Evolutionary conservation across 2,888 invertebrate genomes (phyloP).

Genomic region (Drosophila cognata): DNA sequence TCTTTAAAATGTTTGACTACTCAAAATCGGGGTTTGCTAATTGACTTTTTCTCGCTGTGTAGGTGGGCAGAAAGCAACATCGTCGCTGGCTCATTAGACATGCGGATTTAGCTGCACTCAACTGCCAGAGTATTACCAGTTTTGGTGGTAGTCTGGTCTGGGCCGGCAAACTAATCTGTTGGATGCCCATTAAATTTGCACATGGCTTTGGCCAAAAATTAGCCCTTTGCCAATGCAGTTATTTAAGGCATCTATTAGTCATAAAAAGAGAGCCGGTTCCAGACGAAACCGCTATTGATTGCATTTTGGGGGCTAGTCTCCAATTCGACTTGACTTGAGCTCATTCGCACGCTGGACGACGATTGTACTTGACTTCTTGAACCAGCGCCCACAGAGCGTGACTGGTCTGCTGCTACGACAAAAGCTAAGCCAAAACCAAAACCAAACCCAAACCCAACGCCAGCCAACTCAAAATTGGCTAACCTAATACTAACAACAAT

Average conservation of each 20-base stretch:
- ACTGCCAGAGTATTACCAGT: neutral
- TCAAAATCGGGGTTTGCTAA: neutral
- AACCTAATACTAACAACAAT: constrained; percentile 67
- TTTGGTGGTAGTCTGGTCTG: constrained; percentile 4
- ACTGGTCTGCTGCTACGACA: constrained; percentile 57
- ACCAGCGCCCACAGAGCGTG: constrained; percentile 80
- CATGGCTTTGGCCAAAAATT: constrained; percentile 65
- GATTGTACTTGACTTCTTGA: constrained; percentile 79
- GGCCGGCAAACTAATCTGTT: constrained; percentile 62
- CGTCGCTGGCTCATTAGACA: constrained; percentile 62
- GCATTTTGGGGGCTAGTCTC: constrained; percentile 40
- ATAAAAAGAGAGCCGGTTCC: constrained; percentile 56
- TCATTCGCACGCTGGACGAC: constrained; percentile 74
- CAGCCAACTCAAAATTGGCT: constrained; percentile 52
- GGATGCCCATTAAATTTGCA: constrained; percentile 69
- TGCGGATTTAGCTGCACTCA: constrained; percentile 34
- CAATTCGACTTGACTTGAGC: constrained; percentile 10
- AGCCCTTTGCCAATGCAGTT: constrained; percentile 61
- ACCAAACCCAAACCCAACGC: constrained; percentile 43
- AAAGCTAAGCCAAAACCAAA: constrained; percentile 26
- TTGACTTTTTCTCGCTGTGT: constrained; percentile 5
- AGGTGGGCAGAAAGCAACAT: neutral
- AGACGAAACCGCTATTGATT: constrained; percentile 29
- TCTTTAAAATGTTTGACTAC: neutral
- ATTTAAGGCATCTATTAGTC: constrained; percentile 77